These are phyloP conservation scores for Etheostoma spectabile DNA, from an alignment of 2,113 vertebrate species.

Conservation along the genomic window DNA sequence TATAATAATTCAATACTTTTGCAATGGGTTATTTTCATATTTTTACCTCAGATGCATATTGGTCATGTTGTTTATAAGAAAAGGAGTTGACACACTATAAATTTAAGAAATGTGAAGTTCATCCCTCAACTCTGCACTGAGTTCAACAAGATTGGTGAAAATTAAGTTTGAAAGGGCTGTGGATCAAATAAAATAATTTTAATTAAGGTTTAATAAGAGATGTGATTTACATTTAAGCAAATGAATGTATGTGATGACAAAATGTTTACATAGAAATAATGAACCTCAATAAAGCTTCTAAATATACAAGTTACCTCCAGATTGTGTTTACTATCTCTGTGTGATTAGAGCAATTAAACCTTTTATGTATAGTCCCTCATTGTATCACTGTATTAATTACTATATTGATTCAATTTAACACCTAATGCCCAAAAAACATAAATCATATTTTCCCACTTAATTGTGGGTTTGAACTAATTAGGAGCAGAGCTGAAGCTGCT, in stretches of 20 bases:
- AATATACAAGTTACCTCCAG: slow-evolving; percentile 29
- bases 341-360: slow-evolving; percentile 71
- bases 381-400: slow-evolving; percentile 74
- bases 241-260: slow-evolving; percentile 4
- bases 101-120: slow-evolving; percentile 29
- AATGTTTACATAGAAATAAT: background rate
- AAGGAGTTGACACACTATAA: slow-evolving; percentile 9
- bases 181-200: background rate
- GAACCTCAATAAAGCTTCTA: background rate
- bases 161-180: background rate
- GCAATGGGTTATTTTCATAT: slow-evolving; percentile 1
- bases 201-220: background rate
- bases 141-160: background rate
- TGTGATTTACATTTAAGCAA: background rate
- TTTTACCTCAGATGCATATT: background rate
- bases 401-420: slow-evolving; percentile 77
- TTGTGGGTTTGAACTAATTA: slow-evolving; percentile 78
- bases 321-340: slow-evolving; percentile 61
- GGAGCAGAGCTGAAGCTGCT: slow-evolving; percentile 56
- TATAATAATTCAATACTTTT: too few relatives aligned
- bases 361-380: slow-evolving; percentile 58
- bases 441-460: slow-evolving; percentile 75
- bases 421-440: slow-evolving; percentile 77
- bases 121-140: background rate
- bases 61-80: background rate